phyloP scores from a whole-genome alignment of 2,888 invertebrate genomes.

The Caenorhabditis uteleia region DNA sequence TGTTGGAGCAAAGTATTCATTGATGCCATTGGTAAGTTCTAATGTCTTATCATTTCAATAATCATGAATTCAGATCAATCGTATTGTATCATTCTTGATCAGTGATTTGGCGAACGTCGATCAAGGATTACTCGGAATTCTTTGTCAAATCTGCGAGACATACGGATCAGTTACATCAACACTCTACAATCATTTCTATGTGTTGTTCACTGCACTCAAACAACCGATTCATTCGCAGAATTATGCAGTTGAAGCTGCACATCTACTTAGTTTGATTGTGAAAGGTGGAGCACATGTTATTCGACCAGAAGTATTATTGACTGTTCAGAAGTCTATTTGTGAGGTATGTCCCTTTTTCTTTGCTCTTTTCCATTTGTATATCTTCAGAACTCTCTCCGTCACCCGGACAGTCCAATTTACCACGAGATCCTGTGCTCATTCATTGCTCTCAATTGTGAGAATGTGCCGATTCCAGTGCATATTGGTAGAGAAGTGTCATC shows the following conservation, averaged over 20 bases:
- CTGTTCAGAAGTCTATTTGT: conserved; percentile 39
- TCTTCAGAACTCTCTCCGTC: conserved; percentile 16
- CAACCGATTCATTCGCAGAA: conserved; percentile 32
- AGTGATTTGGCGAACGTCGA: conserved; percentile 26
- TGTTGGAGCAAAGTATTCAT: conserved; percentile 19
- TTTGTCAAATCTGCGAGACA: conserved; percentile 19
- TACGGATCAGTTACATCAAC: conserved; percentile 40
- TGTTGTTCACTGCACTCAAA: conserved; percentile 36
- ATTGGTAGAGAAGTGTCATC: conserved; percentile 16
- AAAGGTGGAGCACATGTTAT: conserved; percentile 23
- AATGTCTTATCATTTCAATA: not conserved
- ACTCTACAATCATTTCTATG: conserved; percentile 43
- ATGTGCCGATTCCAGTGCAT: conserved; percentile 50
- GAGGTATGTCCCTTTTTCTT: conserved; percentile 6
- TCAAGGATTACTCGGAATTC: conserved; percentile 25
- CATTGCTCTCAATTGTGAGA: conserved; percentile 41
- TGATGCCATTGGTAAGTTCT: conserved; percentile 25
- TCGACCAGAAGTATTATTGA: conserved; percentile 38
- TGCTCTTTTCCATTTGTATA: not conserved
- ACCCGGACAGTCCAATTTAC: conserved; percentile 27
- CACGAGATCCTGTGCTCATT: conserved; percentile 40
- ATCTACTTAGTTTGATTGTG: conserved; percentile 30
- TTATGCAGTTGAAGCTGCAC: conserved; percentile 21
- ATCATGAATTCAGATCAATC: conserved; percentile 26
- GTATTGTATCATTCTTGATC: conserved; percentile 38